Base-by-base conservation (phyloP, 1,140 invertebrate species). In the Drosophila equinoxialis region DNA sequence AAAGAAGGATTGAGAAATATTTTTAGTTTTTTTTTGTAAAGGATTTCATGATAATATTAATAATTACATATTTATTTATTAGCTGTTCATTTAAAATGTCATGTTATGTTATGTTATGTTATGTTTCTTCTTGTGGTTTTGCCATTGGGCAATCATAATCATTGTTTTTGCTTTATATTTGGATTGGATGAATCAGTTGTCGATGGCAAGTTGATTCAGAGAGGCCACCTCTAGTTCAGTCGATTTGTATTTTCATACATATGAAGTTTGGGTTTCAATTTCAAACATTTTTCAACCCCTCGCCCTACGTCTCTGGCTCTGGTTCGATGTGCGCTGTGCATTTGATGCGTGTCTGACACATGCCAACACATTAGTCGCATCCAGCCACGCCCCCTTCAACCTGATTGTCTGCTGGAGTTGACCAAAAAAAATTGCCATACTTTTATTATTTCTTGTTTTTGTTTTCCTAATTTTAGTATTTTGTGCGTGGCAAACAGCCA, bases 271-370 rank as follows among this genome's bases (percentile, higher is more conserved):
- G 8, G 45, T 23, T 51, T 51, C 20, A 51, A 51, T 51, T 11
- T 23, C 45, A 51, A 23, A 1, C 35, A 17, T 17, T 17, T 17
- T 17, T 17, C 17, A 17, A 17, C 35, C 45, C 8, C 1, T 51
- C 17, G 57, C 73, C 26, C 63, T 54, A 17, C 26, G 8, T 3
- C n/a, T 45, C 62, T 61, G 45, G 65, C 60, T 20, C 62, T 37
- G 37, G 39, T 7, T 54, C 33, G 20, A 3, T 17, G 17, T 17
- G 39, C 57, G 63, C 26, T 64, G 71, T 66, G 57, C 39, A n/a
- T 48, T 75, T 84, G 81, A 84, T 77, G 81, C 69, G 77, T 57
- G 81, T 84, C 81, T 84, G 81, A 84, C 81, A 84, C 81, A 84
- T 80, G 81, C 81, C 81, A 84, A 84, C 81, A 80, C 81, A 84